Evolutionary conservation across 2,797 vertebrate genomes (phyloP), one percentile per base, ranked within the genome.

Genomic region (Tokudaia muenninki): DNA sequence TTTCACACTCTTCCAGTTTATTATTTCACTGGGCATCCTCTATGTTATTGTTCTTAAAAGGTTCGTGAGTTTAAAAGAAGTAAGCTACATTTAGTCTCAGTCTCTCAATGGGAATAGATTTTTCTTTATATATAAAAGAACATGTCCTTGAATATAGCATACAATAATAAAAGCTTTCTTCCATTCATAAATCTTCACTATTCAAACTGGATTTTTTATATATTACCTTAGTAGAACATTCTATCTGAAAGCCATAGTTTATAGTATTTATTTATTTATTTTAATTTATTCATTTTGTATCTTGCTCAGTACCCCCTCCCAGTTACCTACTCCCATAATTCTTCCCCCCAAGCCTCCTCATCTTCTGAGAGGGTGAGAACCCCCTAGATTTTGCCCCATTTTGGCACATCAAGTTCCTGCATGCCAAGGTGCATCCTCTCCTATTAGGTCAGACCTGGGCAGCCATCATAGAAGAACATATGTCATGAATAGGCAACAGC

Each of bases 131-230:
- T 81, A 72, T 9, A 77, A 47, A 96, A 96, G 57, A 37, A 13
- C 41, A 13, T 57, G 26, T 67, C 70, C 79, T 1, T 84, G 74
- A 94, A 31, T 17, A 44, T 55, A 82, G 19, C 34, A 26, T 37
- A 50, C 63, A 21, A 65, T 80, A 87, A 37, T 87, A 94, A 93
- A 72, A 93, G 47, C 9, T 78, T 87, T 78, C 26, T 87, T n/a
- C 21, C 29, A 72, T 88, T 97, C 65, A 97, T 95, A 92, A 93
- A 95, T 96, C 67, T 94, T 94, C n/a, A 97, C 84, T 78, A 95
- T 80, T 94, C n/a, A 80, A 87, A 87, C n/a, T 5, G 78, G 19
- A 63, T 84, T 90, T 83, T 93, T 47, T 78, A 67, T 31, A 47
- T 57, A 79, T 78, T 41, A 87, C 13, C 1, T 72, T 87, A 57